Percentiles rank a stretch among this genome's conserved stretches.
These are phyloP conservation scores for Scyliorhinus canicula DNA, from an alignment of 2,797 vertebrate species.

Conservation along the genomic window DNA sequence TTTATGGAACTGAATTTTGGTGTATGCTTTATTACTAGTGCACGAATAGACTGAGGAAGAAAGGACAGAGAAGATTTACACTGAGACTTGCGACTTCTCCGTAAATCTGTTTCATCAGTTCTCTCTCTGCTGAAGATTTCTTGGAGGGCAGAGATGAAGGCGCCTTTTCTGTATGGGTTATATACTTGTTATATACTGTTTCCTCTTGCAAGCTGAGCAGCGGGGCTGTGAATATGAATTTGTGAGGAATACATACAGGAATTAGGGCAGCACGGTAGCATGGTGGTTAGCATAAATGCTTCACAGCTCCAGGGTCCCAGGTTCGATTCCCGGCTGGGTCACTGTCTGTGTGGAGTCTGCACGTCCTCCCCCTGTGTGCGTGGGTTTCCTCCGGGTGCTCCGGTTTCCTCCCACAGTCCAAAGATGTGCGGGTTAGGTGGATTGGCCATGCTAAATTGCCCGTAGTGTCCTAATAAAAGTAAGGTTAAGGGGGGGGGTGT, in stretches of 20 bases:
- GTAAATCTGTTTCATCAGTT: not conserved
- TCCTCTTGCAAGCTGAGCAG: not conserved
- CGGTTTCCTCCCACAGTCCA: too few species aligned
- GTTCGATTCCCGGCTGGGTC: too few species aligned
- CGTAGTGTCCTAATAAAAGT: too few species aligned
- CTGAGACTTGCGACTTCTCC: not conserved
- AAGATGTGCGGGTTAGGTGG: too few species aligned
- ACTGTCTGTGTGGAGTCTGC: too few species aligned
- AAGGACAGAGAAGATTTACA: not conserved
- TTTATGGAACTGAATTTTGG: not conserved
- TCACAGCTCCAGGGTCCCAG: too few species aligned
- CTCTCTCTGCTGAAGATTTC: not conserved
- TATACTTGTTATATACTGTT: not conserved
- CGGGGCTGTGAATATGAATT: not conserved
- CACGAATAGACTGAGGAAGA: not conserved
- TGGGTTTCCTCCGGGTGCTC: too few species aligned
- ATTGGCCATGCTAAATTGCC: too few species aligned
- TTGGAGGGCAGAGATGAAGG: not conserved
- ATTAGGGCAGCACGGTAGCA: too few species aligned
- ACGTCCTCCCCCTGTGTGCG: too few species aligned
- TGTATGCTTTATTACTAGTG: not conserved
- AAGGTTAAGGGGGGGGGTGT: too few species aligned
- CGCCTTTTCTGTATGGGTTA: not conserved
- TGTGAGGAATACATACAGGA: not conserved
- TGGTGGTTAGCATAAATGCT: too few species aligned